phyloP scores from a whole-genome alignment of 2,797 vertebrate species.

The Sebastes umbrosus region DNA sequence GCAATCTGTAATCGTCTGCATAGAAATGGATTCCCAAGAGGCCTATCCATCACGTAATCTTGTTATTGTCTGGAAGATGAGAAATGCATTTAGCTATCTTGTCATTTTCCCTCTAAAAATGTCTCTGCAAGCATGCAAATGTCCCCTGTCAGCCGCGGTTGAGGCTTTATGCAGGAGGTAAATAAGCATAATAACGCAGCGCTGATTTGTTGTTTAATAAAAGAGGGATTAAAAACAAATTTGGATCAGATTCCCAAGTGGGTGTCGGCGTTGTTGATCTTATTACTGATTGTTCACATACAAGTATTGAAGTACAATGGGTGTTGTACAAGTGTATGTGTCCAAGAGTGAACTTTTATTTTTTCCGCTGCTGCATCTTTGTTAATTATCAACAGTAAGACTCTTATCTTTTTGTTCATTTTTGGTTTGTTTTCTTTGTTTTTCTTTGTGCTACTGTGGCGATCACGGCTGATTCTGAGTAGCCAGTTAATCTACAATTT shows the following conservation, averaged over 20 bases:
- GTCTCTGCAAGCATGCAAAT: slow-evolving; percentile 52
- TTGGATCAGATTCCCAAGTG: slow-evolving; percentile 41
- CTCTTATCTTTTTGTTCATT: neutral
- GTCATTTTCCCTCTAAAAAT: slow-evolving; percentile 65
- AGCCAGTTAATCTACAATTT: neutral
- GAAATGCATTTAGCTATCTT: slow-evolving; percentile 67
- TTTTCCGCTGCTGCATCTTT: neutral
- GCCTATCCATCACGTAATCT: slow-evolving; percentile 76
- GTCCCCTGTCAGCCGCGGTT: slow-evolving; percentile 48
- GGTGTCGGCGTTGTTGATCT: slow-evolving; percentile 1
- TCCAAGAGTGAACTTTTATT: neutral
- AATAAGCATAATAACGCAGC: slow-evolving; percentile 32
- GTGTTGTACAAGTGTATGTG: slow-evolving; percentile 11
- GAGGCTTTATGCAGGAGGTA: slow-evolving; percentile 38
- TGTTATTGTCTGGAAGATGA: slow-evolving; percentile 74
- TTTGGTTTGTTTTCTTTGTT: neutral
- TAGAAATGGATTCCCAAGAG: slow-evolving; percentile 66
- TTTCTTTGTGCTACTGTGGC: neutral
- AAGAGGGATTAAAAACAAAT: slow-evolving; percentile 58
- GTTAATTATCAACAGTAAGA: neutral
- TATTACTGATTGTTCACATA: slow-evolving; percentile 43
- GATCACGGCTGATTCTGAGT: neutral
- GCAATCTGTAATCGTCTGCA: slow-evolving; percentile 75
- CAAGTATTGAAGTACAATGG: slow-evolving; percentile 7
- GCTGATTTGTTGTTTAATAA: slow-evolving; percentile 56